These are phyloP conservation scores for Enteromius paludinosus DNA, from an alignment of 2,797 vertebrate species.

Conservation along the genomic window DNA sequence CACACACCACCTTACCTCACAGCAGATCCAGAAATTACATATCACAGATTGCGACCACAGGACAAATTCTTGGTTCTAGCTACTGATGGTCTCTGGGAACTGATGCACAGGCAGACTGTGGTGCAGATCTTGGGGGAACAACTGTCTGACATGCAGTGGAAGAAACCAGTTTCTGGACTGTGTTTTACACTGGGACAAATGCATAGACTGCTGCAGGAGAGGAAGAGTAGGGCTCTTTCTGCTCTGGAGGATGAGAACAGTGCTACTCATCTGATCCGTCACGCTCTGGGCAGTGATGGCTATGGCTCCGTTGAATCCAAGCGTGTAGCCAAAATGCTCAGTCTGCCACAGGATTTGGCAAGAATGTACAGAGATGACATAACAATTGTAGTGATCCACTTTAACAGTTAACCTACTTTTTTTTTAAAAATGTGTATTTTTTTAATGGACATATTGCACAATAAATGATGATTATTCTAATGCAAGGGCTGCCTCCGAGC, in stretches of 20 bases:
- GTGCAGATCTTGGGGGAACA: slow-evolving; percentile 71
- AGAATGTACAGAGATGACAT: slow-evolving; percentile 76
- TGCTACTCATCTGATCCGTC: slow-evolving; percentile 72
- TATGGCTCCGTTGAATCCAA: slow-evolving; percentile 65
- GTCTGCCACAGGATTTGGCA: slow-evolving; percentile 69
- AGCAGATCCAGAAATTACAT: slow-evolving; percentile 67
- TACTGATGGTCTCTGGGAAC: slow-evolving; percentile 74
- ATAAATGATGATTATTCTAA: neutral
- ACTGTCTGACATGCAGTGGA: slow-evolving; percentile 68
- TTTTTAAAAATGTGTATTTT: neutral
- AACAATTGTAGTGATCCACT: slow-evolving; percentile 72
- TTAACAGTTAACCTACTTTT: slow-evolving; percentile 63
- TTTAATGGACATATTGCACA: neutral
- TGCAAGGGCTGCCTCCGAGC: neutral
- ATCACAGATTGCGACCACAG: slow-evolving; percentile 61
- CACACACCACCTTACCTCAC: slow-evolving; percentile 75
- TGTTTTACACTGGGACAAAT: slow-evolving; percentile 66
- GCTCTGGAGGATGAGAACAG: slow-evolving; percentile 70
- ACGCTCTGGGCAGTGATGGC: slow-evolving; percentile 71
- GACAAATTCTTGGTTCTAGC: slow-evolving; percentile 76
- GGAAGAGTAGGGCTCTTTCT: slow-evolving; percentile 59
- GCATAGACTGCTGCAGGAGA: slow-evolving; percentile 68
- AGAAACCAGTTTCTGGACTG: slow-evolving; percentile 61
- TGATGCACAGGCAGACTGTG: slow-evolving; percentile 73
- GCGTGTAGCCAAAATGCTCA: slow-evolving; percentile 70